Base-by-base conservation (phyloP, 1,140 invertebrate genomes). In the Listronotus oregonensis region DNA sequence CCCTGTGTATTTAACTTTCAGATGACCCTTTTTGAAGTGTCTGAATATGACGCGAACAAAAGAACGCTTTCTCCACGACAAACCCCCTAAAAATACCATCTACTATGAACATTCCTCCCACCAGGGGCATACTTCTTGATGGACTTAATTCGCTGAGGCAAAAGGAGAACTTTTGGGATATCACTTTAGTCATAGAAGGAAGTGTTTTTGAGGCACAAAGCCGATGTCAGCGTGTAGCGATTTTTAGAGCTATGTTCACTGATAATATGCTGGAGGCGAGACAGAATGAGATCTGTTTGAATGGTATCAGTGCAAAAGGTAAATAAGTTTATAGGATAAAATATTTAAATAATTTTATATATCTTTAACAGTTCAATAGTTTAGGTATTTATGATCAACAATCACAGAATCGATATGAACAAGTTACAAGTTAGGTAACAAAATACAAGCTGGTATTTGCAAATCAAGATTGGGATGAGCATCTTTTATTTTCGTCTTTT, bases 161-260 rank as follows among this genome's bases (percentile, higher is more conserved):
- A 64, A 84, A 85, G 61, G 83, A 83, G 21, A 82, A 87, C 57
- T 78, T 91, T 2, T 81, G 89, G 51, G 89, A 91, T 78, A 86
- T 91, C 3, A 89, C 86, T 0, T 79, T 91, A 6, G 80, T 88
- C 17, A 86, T 87, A 15, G 86, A 87, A 71, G 86, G 85, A 27
- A 80, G 85, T 70, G 78, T 83, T 8, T 90, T 90, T 71, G 83
- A 85, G 82, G 90, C 88, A 91, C 76, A 83, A 87, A 57, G 87
- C 86, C 1, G 88, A 91, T 91, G 47, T 87, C 89, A n/a, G 87
- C 89, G 42, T 89, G 87, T 69, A 88, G 86, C 70, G 88, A 90
- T 70, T 71, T 91, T 91, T 77, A 82, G 87, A 69, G 89, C 89
- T 27, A 91, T 91, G 89, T 91, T 91, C 70, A 90, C 87, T 5